These are phyloP conservation scores for Epizoanthus scotinus DNA, from an alignment of 92 coral and sea anemone genomes.

Conservation along the genomic window DNA sequence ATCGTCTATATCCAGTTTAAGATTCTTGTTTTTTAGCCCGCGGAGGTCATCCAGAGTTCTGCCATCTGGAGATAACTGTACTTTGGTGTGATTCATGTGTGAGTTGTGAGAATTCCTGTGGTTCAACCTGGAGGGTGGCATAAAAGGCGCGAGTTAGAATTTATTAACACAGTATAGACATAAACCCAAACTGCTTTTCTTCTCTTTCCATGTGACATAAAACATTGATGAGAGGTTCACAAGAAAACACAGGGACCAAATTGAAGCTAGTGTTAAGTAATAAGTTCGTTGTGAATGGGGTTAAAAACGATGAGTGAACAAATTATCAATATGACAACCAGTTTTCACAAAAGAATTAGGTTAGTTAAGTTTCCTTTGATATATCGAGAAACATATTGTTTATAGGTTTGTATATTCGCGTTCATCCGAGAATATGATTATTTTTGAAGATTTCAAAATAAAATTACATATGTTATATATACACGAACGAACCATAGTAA, in stretches of 20 bases:
- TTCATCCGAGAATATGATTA: not conserved
- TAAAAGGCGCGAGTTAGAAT: slow-evolving; percentile 41
- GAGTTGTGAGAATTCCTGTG: slow-evolving; percentile 59
- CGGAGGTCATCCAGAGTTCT: slow-evolving; percentile 87
- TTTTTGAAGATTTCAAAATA: not conserved
- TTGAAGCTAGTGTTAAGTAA: not conserved
- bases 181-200: not conserved
- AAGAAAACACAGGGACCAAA: slow-evolving; percentile 12
- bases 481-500: not conserved
- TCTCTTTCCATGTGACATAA: slow-evolving; percentile 34
- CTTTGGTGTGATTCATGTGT: slow-evolving; percentile 63
- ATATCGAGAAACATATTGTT: not conserved
- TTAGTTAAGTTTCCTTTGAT: not conserved
- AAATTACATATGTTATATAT: not conserved
- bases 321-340: not conserved
- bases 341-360: not conserved
- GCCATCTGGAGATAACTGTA: slow-evolving; percentile 81
- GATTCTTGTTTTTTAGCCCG: slow-evolving; percentile 90
- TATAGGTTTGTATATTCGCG: not conserved
- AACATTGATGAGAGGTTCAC: slow-evolving; percentile 26
- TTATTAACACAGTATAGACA: slow-evolving; percentile 21
- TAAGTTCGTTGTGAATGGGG: not conserved
- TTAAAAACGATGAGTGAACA: not conserved
- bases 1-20: slow-evolving; percentile 58
- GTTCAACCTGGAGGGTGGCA: slow-evolving; percentile 49